Conservation (phyloP, 2,888 invertebrate genomes). For the Rotaria socialis region DNA sequence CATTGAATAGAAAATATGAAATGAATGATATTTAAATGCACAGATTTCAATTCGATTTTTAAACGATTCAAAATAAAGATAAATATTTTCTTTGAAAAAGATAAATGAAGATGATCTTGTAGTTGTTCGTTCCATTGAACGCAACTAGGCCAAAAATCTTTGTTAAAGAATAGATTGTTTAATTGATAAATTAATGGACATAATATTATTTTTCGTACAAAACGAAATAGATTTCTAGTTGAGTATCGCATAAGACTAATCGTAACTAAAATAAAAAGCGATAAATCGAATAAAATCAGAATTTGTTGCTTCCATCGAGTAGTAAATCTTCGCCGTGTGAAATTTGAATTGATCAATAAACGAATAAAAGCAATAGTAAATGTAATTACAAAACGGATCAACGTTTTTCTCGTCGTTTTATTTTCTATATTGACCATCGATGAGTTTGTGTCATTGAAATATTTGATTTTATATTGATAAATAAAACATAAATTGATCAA, state of each 20-base stretch:
- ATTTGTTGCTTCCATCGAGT: not conserved
- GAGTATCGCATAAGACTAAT: not conserved
- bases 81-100: not conserved
- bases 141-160: not conserved
- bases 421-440: not conserved
- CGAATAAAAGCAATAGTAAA: not conserved
- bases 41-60: not conserved
- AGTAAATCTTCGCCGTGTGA: not conserved
- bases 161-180: not conserved
- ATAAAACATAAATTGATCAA: not conserved
- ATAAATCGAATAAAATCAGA: not conserved
- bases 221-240: not conserved
- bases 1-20: not conserved
- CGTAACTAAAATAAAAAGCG: not conserved
- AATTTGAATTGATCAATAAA: not conserved
- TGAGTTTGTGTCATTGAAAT: not conserved
- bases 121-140: not conserved
- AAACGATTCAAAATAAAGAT: not conserved
- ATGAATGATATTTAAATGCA: not conserved
- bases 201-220: not conserved
- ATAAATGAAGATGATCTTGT: not conserved
- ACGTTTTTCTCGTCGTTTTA: no score
- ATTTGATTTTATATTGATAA: not conserved
- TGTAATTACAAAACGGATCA: not conserved
- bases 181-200: not conserved